phyloP scores from a whole-genome alignment of 2,113 vertebrate genomes.

The Alligator sinensis region DNA sequence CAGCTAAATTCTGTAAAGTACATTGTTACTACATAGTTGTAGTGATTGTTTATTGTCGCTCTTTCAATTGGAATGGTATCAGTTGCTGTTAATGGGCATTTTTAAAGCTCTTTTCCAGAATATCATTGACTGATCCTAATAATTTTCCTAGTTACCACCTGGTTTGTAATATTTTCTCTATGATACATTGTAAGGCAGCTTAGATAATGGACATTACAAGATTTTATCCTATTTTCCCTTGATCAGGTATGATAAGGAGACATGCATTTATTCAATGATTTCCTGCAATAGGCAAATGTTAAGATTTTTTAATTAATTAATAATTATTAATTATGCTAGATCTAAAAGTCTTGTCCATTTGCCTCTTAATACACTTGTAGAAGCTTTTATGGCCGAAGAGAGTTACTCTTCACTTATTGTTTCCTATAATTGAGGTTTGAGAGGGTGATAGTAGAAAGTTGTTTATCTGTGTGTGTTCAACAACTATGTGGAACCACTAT shows the following conservation, averaged over 20 bases:
- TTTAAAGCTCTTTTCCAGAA: not conserved
- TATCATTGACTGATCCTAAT: not conserved
- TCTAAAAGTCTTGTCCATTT: not conserved
- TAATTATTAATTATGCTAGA: not conserved
- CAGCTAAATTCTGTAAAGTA: too few relatives aligned
- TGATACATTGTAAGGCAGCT: not conserved
- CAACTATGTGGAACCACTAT: not conserved
- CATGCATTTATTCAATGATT: not conserved
- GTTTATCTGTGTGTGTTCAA: not conserved
- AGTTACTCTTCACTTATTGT: not conserved
- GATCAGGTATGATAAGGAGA: not conserved
- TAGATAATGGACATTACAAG: not conserved
- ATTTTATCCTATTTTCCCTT: not conserved
- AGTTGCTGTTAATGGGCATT: not conserved
- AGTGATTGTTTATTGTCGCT: not conserved
- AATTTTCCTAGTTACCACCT: not conserved
- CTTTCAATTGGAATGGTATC: not conserved
- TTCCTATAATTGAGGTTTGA: not conserved
- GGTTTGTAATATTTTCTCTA: not conserved
- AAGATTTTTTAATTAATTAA: not conserved
- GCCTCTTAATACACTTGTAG: not conserved
- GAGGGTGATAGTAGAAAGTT: not conserved
- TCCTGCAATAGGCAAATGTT: not conserved
- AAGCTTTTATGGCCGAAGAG: not conserved
- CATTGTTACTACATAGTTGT: not conserved